Evolutionary conservation across 2,797 vertebrate genomes (phyloP), one percentile per base, ranked within the genome.

Genomic region (Sebastes steindachneri): DNA sequence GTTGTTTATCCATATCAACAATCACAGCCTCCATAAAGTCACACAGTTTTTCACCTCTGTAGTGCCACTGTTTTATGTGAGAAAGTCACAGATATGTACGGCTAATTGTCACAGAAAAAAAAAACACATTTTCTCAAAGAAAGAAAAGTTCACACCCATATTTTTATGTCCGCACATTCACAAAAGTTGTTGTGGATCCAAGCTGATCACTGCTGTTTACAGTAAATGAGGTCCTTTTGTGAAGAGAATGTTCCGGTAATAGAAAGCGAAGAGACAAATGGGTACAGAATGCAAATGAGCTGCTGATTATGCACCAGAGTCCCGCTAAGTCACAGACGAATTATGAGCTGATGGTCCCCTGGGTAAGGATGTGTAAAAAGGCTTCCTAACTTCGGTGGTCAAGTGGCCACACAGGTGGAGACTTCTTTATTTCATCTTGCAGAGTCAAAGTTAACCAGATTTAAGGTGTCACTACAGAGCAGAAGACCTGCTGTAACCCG

Each of bases 271-370:
- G 82, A 74, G 60, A 86, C 48, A 71, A 88, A 80, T 74, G 45
- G 48, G 48, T 28, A 85, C 74, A 85, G 78, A 86, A 92, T 88
- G 88, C 84, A 85, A 85, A 88, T 88, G 70, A 80, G 77, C 33
- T 62, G 28, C 80, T 83, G 80, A 85, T 88, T 84, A 86, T 80
- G 80, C 84, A 80, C 45, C 51, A 45, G 57, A 85, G 80, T 63
- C 57, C 59, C 67, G 60, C 65, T 63, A 76, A 90, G 55, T 75
- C 73, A 26, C 23, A 51, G 67, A 71, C 11, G 19, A 79, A 87
- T 90, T 86, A 85, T 73, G 45, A 77, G 53, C 81, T 71, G 68
- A 81, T 65, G 45, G 63, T 53, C 51, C 68, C 84, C 57, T 33
- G 69, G 58, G 79, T 11, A 14, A 35, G 68, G 35, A 29, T 67